Percentiles rank a stretch among this genome's conserved stretches.
phyloP scores from a whole-genome alignment of 2,888 invertebrate species.

The Acleris holmiana region DNA sequence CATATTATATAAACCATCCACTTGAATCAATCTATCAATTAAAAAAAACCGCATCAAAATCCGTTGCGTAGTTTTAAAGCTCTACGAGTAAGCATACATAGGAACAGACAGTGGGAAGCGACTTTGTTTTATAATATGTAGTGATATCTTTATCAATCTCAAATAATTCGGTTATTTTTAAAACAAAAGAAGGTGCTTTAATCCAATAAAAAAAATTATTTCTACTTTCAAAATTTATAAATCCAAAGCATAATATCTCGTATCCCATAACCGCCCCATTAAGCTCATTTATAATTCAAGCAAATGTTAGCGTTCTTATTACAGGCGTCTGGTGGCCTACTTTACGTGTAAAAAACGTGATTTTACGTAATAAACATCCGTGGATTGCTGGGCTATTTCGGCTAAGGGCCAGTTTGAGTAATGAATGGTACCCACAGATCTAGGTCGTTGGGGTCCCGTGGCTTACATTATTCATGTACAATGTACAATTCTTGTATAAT shows the following conservation, averaged over 20 bases:
- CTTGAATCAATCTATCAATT: too few relatives aligned
- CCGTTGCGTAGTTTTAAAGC: too few relatives aligned
- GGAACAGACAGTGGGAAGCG: too few relatives aligned
- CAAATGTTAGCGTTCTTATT: slow-evolving; percentile 24
- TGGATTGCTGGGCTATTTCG: slow-evolving; percentile 40
- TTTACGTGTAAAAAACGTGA: slow-evolving; percentile 50
- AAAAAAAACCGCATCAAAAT: too few relatives aligned
- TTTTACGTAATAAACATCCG: slow-evolving; percentile 60
- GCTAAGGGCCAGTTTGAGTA: slow-evolving; percentile 28
- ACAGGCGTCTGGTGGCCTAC: slow-evolving; percentile 33
- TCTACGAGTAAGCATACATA: too few relatives aligned
- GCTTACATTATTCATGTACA: slow-evolving; percentile 73
- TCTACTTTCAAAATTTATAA: too few relatives aligned
- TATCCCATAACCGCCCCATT: neutral
- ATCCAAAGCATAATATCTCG: neutral
- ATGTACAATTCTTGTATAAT: slow-evolving; percentile 74
- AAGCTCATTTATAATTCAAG: slow-evolving; percentile 21
- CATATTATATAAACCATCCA: too few relatives aligned
- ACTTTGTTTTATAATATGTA: too few relatives aligned
- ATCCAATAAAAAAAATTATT: too few relatives aligned
- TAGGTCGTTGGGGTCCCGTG: slow-evolving; percentile 61
- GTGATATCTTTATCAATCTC: too few relatives aligned
- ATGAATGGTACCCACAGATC: slow-evolving; percentile 47
- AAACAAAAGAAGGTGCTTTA: too few relatives aligned
- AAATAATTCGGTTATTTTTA: too few relatives aligned